A percentile compares a stretch with the other conserved stretches of the same genome.
These are phyloP conservation scores for Tokudaia tokunoshimensis DNA, from an alignment of 2,797 vertebrate genomes.

Conservation along the genomic window DNA sequence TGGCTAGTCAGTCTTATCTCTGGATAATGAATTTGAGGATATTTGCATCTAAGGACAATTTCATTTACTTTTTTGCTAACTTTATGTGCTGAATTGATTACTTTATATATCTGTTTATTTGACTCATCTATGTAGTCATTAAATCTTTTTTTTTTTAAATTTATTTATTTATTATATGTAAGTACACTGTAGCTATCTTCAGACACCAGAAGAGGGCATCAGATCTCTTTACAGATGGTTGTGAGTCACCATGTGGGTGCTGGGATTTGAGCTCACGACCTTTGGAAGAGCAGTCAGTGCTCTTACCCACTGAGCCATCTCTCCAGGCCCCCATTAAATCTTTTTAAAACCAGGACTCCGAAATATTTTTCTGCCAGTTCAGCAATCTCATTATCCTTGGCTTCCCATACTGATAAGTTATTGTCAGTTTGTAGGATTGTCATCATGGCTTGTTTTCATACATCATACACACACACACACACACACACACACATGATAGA, in stretches of 20 bases:
- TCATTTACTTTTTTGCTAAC: neutral
- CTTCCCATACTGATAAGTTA: neutral
- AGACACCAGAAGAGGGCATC: no score
- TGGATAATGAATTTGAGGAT: neutral
- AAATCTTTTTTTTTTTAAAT: neutral
- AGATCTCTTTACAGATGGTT: no score
- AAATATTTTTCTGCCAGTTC: neutral
- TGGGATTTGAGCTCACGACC: no score
- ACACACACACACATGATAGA: no score
- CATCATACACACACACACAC: no score
- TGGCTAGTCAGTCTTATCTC: neutral
- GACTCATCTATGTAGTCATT: neutral
- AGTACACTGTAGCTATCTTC: no score
- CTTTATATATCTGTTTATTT: neutral
- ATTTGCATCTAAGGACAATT: neutral
- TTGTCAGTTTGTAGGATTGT: neutral
- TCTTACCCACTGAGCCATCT: no score
- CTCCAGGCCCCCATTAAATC: no score
- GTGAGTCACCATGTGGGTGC: no score
- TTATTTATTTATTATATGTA: no score
- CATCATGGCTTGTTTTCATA: neutral
- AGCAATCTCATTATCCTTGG: neutral
- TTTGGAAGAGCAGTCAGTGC: no score
- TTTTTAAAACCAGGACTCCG: neutral
- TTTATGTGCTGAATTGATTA: neutral